A percentile compares a stretch with the other conserved stretches of the same genome.
phyloP scores from a whole-genome alignment of 2,888 invertebrate species.

The Luffia ferchaultella region DNA sequence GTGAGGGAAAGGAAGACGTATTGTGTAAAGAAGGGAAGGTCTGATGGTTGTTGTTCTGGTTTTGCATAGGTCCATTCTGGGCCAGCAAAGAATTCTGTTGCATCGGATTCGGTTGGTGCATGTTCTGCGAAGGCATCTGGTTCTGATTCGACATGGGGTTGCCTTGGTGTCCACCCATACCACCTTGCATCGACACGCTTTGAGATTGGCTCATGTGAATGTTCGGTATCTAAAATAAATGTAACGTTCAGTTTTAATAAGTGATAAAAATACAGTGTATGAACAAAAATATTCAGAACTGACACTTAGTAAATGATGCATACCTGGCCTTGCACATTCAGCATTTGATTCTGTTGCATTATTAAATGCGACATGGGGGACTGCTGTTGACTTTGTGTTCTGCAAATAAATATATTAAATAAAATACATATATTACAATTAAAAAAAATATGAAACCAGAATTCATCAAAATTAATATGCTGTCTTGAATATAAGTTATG shows the following conservation, averaged over 20 bases:
- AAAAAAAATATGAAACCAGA: neutral
- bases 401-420: conserved; percentile 22
- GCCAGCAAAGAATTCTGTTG: conserved; percentile 16
- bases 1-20: conserved; percentile 54
- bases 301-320: conserved; percentile 7
- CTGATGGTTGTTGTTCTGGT: conserved; percentile 16
- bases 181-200: conserved; percentile 63
- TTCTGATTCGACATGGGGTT: conserved; percentile 20
- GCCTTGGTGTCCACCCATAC: conserved; percentile 25
- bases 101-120: conserved; percentile 18
- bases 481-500: too few relatives aligned
- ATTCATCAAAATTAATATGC: neutral
- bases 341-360: conserved; percentile 63
- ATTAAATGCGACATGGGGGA: conserved; percentile 58
- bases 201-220: conserved; percentile 77
- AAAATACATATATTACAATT: neutral
- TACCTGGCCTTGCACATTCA: conserved; percentile 62
- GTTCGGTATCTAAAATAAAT: conserved; percentile 62
- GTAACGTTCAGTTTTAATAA: too few relatives aligned
- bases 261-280: too few relatives aligned
- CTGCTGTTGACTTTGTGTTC: conserved; percentile 54
- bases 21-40: conserved; percentile 40
- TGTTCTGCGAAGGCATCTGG: conserved; percentile 22
- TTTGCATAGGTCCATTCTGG: conserved; percentile 18
- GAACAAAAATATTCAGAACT: too few relatives aligned